A percentile compares a stretch with the other conserved stretches of the same genome.
These are phyloP conservation scores for Aphyosemion australe DNA, from an alignment of 2,113 vertebrate species.

Conservation along the genomic window DNA sequence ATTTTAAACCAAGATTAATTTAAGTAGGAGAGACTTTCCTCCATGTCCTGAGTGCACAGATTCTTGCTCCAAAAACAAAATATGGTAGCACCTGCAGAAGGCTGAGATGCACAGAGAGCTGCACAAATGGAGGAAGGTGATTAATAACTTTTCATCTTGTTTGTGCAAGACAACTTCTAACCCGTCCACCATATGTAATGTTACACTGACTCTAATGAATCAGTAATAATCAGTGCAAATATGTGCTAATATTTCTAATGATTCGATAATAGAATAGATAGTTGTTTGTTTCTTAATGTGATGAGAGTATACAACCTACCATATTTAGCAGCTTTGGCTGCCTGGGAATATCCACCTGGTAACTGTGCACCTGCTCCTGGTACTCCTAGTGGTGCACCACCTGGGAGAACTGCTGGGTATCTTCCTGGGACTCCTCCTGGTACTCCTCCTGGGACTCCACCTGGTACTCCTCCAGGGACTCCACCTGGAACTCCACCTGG, in stretches of 20 bases:
- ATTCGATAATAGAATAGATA: neutral
- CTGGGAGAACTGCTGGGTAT: slow-evolving; percentile 36
- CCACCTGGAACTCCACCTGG: slow-evolving; percentile 42
- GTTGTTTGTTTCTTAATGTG: neutral
- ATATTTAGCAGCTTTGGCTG: slow-evolving; percentile 68
- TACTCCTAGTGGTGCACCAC: slow-evolving; percentile 23
- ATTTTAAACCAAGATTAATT: too few relatives aligned
- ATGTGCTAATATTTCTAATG: neutral
- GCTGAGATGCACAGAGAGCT: too few relatives aligned
- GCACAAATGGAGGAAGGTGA: too few relatives aligned
- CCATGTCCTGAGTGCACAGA: too few relatives aligned
- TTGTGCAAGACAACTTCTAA: too few relatives aligned
- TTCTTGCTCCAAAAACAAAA: too few relatives aligned
- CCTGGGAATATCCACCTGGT: slow-evolving; percentile 43
- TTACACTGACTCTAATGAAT: neutral
- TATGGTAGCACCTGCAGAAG: too few relatives aligned
- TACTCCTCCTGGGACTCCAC: slow-evolving; percentile 24
- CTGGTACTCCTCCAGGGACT: slow-evolving; percentile 39
- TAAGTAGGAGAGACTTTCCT: too few relatives aligned
- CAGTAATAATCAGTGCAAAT: neutral
- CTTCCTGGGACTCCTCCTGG: slow-evolving; percentile 30
- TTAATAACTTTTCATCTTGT: too few relatives aligned
- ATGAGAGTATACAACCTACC: slow-evolving; percentile 17
- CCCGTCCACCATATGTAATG: neutral
- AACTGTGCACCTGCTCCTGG: slow-evolving; percentile 16